Evolutionary conservation across 1,140 invertebrate species (phyloP).

Genomic region (Apis cerana): DNA sequence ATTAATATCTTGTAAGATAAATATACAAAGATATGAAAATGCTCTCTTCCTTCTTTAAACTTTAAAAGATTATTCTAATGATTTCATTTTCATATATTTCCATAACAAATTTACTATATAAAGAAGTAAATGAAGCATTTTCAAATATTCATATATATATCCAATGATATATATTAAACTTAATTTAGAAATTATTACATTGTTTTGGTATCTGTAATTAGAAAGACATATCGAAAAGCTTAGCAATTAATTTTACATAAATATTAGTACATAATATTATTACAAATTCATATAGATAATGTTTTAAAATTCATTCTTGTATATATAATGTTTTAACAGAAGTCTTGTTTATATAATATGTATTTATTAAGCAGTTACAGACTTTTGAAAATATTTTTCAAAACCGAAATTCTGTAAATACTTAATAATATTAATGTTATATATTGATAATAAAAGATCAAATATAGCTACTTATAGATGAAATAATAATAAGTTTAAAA

Average conservation of each 20-base stretch:
- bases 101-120: neutral
- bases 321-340: slow-evolving; percentile 15
- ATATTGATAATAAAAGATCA: neutral
- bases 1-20: slow-evolving; percentile 49
- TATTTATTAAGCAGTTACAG: slow-evolving; percentile 14
- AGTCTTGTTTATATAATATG: neutral
- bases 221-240: neutral
- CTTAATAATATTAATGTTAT: neutral
- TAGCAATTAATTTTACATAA: neutral
- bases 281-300: neutral
- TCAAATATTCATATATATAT: neutral
- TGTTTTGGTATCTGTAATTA: neutral
- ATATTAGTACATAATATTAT: neutral
- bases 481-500: neutral
- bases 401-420: neutral
- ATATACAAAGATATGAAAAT: slow-evolving; percentile 21
- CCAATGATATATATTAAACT: neutral
- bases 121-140: slow-evolving; percentile 3
- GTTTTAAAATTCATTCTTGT: slow-evolving; percentile 9
- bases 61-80: neutral
- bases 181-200: neutral
- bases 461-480: neutral
- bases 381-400: neutral
- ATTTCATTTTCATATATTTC: slow-evolving; percentile 29
- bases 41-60: slow-evolving; percentile 2